Evolutionary conservation across 2,888 invertebrate species (phyloP).

Genomic region (Drosophila kuntzei): DNA sequence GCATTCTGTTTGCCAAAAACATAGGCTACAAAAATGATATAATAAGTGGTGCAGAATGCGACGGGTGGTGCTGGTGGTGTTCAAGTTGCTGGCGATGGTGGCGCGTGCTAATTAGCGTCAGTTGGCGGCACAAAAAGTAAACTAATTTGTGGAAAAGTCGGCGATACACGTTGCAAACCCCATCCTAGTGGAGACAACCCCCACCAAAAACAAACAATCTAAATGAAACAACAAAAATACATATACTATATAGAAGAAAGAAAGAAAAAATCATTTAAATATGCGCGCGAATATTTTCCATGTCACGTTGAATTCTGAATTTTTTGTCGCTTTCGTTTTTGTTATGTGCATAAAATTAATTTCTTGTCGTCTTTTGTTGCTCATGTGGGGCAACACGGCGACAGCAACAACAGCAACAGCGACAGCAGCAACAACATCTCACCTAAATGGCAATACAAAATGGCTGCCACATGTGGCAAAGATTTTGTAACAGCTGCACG

Average conservation of each 20-base stretch:
- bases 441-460: constrained; percentile 80
- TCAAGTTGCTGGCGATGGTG: constrained; percentile 49
- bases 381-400: constrained; percentile 67
- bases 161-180: constrained; percentile 51
- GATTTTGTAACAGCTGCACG: constrained; percentile 79
- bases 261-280: constrained; percentile 54
- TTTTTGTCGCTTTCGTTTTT: constrained; percentile 66
- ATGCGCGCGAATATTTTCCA: constrained; percentile 70
- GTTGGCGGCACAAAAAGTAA: constrained; percentile 73
- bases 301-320: constrained; percentile 74
- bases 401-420: constrained; percentile 43
- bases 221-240: constrained; percentile 3
- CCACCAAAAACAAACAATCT: constrained; percentile 42
- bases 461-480: constrained; percentile 73
- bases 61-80: constrained; percentile 34
- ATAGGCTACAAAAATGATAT: constrained; percentile 70
- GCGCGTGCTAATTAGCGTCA: constrained; percentile 81
- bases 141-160: constrained; percentile 79
- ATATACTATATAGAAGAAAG: constrained; percentile 1
- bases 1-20: constrained; percentile 67
- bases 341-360: constrained; percentile 74
- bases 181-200: constrained; percentile 54
- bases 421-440: constrained; percentile 60
- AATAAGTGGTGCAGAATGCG: constrained; percentile 67
- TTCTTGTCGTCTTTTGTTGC: constrained; percentile 80